A percentile compares a stretch with the other conserved stretches of the same genome.
Conservation (phyloP, 2,113 vertebrate genomes). For the Chaetodon auriga region DNA sequence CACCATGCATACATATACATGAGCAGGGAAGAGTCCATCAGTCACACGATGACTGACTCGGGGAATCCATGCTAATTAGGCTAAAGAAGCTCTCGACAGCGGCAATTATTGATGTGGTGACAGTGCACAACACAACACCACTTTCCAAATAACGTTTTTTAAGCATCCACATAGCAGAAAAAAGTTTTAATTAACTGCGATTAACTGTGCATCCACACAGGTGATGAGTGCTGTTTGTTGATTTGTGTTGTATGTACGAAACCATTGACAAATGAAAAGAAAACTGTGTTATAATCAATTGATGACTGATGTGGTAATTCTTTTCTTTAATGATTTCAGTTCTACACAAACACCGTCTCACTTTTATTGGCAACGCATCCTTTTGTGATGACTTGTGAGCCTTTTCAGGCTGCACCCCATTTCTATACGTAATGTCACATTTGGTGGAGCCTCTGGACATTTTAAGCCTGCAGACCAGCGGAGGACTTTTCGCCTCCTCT, state of each 20-base stretch:
- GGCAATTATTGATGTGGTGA: slow-evolving; percentile 35
- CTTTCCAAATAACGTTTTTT: not conserved
- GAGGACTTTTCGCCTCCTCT: not conserved
- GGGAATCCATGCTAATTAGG: slow-evolving; percentile 29
- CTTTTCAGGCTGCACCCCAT: not conserved
- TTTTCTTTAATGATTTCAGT: not conserved
- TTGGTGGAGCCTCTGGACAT: not conserved
- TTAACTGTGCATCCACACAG: not conserved
- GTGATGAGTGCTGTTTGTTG: not conserved
- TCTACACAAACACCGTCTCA: too few relatives aligned
- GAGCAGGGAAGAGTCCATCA: slow-evolving; percentile 9
- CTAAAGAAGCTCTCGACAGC: slow-evolving; percentile 1
- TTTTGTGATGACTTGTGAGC: not conserved
- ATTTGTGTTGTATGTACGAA: not conserved
- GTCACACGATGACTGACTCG: slow-evolving; percentile 11
- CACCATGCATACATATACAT: not conserved
- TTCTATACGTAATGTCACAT: not conserved
- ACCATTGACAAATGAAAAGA: not conserved
- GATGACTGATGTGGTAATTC: not conserved
- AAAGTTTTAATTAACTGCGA: not conserved
- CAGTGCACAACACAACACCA: slow-evolving; percentile 5
- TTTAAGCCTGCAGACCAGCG: not conserved
- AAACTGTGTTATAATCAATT: not conserved
- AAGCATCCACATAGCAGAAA: not conserved
- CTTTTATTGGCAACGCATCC: too few relatives aligned